phyloP scores from a whole-genome alignment of 2,888 invertebrate genomes.

The Patella caerulea region DNA sequence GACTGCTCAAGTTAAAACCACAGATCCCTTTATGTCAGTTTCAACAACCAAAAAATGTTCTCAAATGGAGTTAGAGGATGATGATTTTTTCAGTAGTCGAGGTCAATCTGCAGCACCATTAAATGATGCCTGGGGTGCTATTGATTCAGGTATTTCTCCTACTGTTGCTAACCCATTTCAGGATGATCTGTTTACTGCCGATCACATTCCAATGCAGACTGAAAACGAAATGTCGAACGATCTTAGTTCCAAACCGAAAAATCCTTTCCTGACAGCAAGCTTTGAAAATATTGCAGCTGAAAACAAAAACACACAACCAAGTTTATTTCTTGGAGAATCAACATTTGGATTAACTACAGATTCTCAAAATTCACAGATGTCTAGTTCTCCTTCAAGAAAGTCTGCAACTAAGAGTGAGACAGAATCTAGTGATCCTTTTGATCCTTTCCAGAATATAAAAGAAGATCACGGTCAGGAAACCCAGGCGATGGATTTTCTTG shows the following conservation, averaged over 20 bases:
- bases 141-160: conserved; percentile 21
- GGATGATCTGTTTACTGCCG: conserved; percentile 57
- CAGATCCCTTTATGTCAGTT: conserved; percentile 39
- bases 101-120: conserved; percentile 14
- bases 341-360: not conserved
- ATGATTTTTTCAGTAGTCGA: conserved; percentile 23
- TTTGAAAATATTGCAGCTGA: conserved; percentile 42
- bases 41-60: conserved; percentile 26
- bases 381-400: conserved; percentile 5
- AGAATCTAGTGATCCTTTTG: conserved; percentile 42
- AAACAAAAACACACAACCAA: conserved; percentile 18
- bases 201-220: conserved; percentile 37
- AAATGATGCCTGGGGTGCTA: conserved; percentile 25
- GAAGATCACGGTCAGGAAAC: conserved; percentile 36
- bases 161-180: conserved; percentile 56
- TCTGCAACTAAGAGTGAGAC: not conserved
- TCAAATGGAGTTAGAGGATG: conserved; percentile 23
- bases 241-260: conserved; percentile 20
- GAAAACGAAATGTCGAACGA: conserved; percentile 19
- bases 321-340: not conserved
- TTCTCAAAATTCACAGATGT: conserved; percentile 8
- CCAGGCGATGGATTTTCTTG: conserved; percentile 10
- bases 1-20: conserved; percentile 16
- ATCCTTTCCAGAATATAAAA: conserved; percentile 52
- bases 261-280: conserved; percentile 45